Evolutionary conservation across 1,140 invertebrate genomes (phyloP).

Genomic region (Halictus rubicundus): DNA sequence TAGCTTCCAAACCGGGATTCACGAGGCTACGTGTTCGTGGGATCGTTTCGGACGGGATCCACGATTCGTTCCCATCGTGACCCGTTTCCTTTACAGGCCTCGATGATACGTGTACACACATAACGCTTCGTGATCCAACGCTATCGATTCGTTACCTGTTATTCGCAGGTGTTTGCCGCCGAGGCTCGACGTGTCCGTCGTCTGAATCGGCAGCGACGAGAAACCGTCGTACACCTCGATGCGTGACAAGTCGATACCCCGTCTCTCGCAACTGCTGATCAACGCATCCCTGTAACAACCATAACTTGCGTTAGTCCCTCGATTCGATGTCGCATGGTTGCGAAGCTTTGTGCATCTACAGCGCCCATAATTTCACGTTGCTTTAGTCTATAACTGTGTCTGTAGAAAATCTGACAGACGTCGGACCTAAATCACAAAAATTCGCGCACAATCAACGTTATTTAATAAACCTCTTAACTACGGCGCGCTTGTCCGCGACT

Average conservation of each 20-base stretch:
- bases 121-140: background rate
- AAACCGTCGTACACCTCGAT: constrained; percentile 86
- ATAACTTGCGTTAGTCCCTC: background rate
- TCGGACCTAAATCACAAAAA: too few species aligned
- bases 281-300: constrained; percentile 79
- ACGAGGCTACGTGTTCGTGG: background rate
- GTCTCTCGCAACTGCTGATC: constrained; percentile 80
- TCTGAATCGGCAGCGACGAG: constrained; percentile 81
- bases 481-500: too few species aligned
- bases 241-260: constrained; percentile 82
- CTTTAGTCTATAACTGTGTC: too few species aligned
- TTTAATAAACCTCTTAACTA: too few species aligned
- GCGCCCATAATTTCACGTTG: too few species aligned
- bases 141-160: constrained; percentile 79
- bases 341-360: too few species aligned
- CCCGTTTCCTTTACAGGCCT: too few species aligned
- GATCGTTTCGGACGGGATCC: background rate
- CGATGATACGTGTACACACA: background rate
- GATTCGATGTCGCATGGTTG: too few species aligned
- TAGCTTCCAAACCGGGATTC: background rate
- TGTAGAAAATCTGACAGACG: too few species aligned
- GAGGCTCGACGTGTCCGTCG: constrained; percentile 84
- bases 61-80: background rate
- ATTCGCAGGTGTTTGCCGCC: constrained; percentile 87
- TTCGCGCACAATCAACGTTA: too few species aligned